Base-by-base conservation (phyloP, 2,113 vertebrate species). In the Uropsilus gracilis region DNA sequence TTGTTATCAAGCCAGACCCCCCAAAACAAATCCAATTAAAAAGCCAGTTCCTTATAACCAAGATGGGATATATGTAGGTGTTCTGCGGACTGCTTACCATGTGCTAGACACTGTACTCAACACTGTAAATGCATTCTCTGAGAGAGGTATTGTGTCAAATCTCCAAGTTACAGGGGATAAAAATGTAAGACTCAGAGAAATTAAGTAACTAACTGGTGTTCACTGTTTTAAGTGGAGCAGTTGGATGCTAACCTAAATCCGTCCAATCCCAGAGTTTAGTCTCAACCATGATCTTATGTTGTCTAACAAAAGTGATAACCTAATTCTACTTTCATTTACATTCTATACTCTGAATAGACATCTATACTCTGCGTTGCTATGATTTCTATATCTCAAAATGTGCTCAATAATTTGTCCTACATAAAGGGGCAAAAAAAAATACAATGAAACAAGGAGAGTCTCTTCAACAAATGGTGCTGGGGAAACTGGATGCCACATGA, bases 1-100 rank as follows among this genome's bases (percentile, higher is more conserved):
- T 86, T 91, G 68, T 82, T 86, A 94, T 61, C 71, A 94, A 80
- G 50, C 42, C 72, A 97, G 84, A 94, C 85, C 9, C 39, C 66
- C 66, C 66, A 18, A 91, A 87, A 90, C 72, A 94, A 93, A 87
- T 82, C 66, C 90, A 77, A 73, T 57, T 37, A 86, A 32, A 71
- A 89, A 75, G 50, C 37, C 82, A 83, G 59, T 86, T 86, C 86
- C 90, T 80, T 59, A 78, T 46, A 46, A 94, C 17, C 48, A 66
- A 83, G 34, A 83, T 87, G 77, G 61, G 53, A 68, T 63, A 18
- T 46, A 5, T 8, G 17, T 63, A n/a, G 22, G 20, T 73, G 13
- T 68, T 66, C 37, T 71, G 18, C 71, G 86, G 50, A 44, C 17
- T 34, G 37, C 26, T 82, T 39, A 50, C 71, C 12, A 66, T 12